Evolutionary conservation across 30 jellyfish, hydroid and myxozoan genomes (phyloP), one percentile per base, ranked within the genome.

Genomic region (Aurelia sp.): DNA sequence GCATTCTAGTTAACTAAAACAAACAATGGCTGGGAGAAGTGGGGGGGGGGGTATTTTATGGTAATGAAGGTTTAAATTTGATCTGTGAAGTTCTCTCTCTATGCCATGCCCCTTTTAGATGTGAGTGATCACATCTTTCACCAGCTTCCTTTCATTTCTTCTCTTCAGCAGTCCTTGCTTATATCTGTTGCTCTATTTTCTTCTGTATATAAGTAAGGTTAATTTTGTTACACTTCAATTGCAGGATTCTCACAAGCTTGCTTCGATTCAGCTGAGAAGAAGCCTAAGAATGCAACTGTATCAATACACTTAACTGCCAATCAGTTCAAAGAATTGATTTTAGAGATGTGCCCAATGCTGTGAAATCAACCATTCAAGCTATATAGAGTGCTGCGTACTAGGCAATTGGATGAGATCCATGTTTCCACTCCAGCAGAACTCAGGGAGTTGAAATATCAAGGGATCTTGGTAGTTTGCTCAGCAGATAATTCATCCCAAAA

Each of bases 171-270:
- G n/a, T n/a, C n/a, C n/a, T n/a, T n/a, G n/a, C n/a, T n/a, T n/a
- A n/a, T n/a, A n/a, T n/a, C n/a, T n/a, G n/a, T n/a, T n/a, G n/a
- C n/a, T n/a, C n/a, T n/a, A n/a, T n/a, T n/a, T n/a, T n/a, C n/a
- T n/a, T n/a, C n/a, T n/a, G n/a, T n/a, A n/a, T n/a, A n/a, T n/a
- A n/a, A n/a, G n/a, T n/a, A n/a, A n/a, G n/a, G n/a, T n/a, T n/a
- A n/a, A n/a, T n/a, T n/a, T n/a, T n/a, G n/a, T n/a, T 41, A 12
- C 5, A 41, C 52, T 41, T 41, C 52, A 41, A 41, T 59, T 59
- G 31, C 33, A 59, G 68, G 68, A 59, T 59, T 59, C 68, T 30
- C 68, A 17, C 68, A 59, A 59, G 68, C 33, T 59, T 59, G 68
- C 68, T 59, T 59, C 13, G 68, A 59, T 59, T n/a, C 33, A 59